Evolutionary conservation across 2,113 vertebrate genomes (phyloP).

Genomic region (Charina bottae): DNA sequence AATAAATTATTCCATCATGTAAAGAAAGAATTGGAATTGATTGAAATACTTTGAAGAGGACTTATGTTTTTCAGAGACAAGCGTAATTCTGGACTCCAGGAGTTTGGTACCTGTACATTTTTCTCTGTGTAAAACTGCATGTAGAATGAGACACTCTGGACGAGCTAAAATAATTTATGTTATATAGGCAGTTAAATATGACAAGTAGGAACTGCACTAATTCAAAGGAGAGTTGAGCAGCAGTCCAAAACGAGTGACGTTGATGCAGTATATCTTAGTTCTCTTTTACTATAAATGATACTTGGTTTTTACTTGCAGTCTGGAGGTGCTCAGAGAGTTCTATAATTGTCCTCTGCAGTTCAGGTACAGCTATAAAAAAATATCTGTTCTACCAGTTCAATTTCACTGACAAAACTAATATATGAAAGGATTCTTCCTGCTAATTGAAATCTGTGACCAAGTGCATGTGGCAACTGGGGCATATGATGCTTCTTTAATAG

Average conservation of each 20-base stretch:
- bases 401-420: background rate
- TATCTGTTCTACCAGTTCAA: background rate
- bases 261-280: background rate
- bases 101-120: background rate
- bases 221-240: background rate
- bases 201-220: background rate
- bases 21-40: slow-evolving; percentile 20
- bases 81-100: slow-evolving; percentile 12
- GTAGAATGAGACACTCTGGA: background rate
- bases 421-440: background rate
- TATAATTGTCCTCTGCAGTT: background rate
- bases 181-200: background rate
- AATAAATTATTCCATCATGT: slow-evolving; percentile 2
- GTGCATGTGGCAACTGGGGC: background rate
- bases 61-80: slow-evolving; percentile 1
- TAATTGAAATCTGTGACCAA: background rate
- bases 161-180: slow-evolving; percentile 14
- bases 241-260: background rate
- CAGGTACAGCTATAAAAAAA: background rate
- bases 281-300: background rate
- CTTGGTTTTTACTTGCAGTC: background rate
- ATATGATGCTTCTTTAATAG: background rate
- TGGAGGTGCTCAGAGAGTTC: background rate
- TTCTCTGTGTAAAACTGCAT: slow-evolving; percentile 19
- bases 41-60: slow-evolving; percentile 35